Conservation (phyloP, 2,797 vertebrate genomes). For the Delichon dasypus region DNA sequence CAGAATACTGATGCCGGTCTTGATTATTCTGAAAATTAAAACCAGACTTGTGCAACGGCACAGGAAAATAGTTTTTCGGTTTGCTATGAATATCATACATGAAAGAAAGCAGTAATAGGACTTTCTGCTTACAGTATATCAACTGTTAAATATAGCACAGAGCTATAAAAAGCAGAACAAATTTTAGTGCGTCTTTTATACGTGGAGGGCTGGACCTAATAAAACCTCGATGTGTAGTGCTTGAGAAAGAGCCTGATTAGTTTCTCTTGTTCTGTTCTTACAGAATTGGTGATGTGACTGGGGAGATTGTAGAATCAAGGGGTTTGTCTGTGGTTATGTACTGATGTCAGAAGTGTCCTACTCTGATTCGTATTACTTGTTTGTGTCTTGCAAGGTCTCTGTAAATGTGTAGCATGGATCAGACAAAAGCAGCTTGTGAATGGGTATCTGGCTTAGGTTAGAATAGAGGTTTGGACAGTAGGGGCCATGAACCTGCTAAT, state of each 20-base stretch:
- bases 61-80: not conserved
- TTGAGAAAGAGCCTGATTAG: not conserved
- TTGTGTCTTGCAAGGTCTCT: not conserved
- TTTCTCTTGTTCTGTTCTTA: not conserved
- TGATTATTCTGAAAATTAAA: not conserved
- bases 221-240: not conserved
- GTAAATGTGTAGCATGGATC: not conserved
- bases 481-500: not conserved
- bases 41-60: not conserved
- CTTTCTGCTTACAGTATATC: not conserved
- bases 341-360: not conserved
- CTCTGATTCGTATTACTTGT: not conserved
- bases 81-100: not conserved
- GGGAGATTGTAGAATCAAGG: not conserved
- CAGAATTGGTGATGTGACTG: not conserved
- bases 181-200: not conserved
- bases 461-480: not conserved
- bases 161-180: not conserved
- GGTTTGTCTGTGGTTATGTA: not conserved
- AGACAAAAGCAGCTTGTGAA: not conserved
- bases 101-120: not conserved
- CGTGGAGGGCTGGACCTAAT: not conserved
- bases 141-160: slow-evolving; percentile 23
- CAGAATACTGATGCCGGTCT: not conserved
- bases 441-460: not conserved